phyloP scores from a whole-genome alignment of 2,797 vertebrate genomes.

The Coreius guichenoti region DNA sequence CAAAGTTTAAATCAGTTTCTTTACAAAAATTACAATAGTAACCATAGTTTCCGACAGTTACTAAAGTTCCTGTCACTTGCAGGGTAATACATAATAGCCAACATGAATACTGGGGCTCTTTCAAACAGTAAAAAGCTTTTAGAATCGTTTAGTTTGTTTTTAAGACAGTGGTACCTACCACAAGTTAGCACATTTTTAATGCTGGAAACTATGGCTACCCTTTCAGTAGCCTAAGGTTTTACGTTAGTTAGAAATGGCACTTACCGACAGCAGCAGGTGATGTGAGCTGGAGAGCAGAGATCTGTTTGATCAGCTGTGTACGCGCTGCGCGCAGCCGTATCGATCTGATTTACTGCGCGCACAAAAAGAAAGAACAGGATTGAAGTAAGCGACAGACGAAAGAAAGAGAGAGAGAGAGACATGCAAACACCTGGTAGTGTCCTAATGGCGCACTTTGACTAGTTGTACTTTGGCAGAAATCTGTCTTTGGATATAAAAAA shows the following conservation, averaged over 20 bases:
- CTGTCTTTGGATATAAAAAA: slow-evolving; percentile 52
- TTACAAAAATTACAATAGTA: not conserved
- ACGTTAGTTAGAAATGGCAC: not conserved
- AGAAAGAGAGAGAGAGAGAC: not conserved
- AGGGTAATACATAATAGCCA: not conserved
- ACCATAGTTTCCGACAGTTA: slow-evolving; percentile 4
- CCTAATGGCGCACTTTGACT: slow-evolving; percentile 38
- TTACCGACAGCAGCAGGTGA: slow-evolving; percentile 44
- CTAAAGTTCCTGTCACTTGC: slow-evolving; percentile 10
- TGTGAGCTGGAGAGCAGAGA: slow-evolving; percentile 3
- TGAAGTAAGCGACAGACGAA: not conserved
- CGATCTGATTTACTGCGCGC: slow-evolving; percentile 25
- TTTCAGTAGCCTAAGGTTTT: not conserved
- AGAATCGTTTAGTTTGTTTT: not conserved
- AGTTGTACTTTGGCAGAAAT: slow-evolving; percentile 55
- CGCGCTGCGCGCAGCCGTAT: not conserved
- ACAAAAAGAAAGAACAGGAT: not conserved
- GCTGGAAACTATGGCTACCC: not conserved
- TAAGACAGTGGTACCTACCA: not conserved
- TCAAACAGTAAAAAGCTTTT: not conserved
- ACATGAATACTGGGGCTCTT: not conserved
- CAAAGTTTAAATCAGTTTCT: not conserved
- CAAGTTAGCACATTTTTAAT: not conserved
- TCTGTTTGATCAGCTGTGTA: slow-evolving; percentile 35
- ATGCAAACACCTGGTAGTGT: slow-evolving; percentile 14